These are phyloP conservation scores for Corapipo altera DNA, from an alignment of 2,113 vertebrate species.

Conservation along the genomic window DNA sequence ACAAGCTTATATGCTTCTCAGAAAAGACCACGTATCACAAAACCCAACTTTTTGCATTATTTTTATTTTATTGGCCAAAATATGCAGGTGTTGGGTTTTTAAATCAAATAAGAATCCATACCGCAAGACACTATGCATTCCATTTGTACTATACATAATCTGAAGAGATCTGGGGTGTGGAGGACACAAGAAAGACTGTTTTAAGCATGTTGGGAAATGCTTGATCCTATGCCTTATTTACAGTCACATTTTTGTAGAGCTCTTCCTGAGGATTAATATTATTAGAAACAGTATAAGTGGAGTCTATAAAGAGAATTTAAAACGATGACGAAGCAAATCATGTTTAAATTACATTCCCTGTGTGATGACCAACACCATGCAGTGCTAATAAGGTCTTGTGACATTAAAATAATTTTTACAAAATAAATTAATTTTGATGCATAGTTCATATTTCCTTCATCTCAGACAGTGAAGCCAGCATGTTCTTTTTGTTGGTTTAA, in stretches of 20 bases:
- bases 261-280: not conserved
- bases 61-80: not conserved
- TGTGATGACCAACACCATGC: fast-evolving
- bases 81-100: not conserved
- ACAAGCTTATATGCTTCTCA: not conserved
- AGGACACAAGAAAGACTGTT: not conserved
- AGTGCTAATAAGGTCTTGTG: not conserved
- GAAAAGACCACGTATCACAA: not conserved
- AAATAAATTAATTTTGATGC: not conserved
- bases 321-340: not conserved
- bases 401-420: not conserved
- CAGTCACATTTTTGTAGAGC: not conserved
- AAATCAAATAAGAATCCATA: not conserved
- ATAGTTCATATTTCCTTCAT: not conserved
- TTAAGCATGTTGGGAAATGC: not conserved
- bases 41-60: not conserved
- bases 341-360: not conserved
- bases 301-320: not conserved
- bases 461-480: not conserved
- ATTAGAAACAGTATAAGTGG: not conserved
- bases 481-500: not conserved
- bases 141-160: not conserved
- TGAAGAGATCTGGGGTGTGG: not conserved
- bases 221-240: not conserved
- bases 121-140: not conserved